Evolutionary conservation across 2,797 vertebrate genomes (phyloP).

Genomic region (Numenius phaeopus): DNA sequence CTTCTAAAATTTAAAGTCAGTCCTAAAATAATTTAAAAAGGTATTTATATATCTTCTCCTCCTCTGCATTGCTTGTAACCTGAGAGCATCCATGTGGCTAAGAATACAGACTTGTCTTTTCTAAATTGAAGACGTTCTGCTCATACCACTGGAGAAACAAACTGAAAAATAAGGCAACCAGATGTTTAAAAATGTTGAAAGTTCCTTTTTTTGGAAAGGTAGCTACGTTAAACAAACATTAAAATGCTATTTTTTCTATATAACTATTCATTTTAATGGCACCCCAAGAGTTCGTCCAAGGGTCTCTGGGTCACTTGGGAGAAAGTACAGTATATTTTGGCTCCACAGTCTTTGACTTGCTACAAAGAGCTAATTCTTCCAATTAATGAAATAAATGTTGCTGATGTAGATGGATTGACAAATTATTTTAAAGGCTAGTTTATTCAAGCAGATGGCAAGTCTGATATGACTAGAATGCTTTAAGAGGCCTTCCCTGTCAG

Average conservation of each 20-base stretch:
- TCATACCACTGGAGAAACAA: slow-evolving; percentile 59
- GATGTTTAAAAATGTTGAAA: slow-evolving; percentile 79
- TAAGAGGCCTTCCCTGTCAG: not conserved
- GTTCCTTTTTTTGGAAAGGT: slow-evolving; percentile 64
- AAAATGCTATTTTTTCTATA: slow-evolving; percentile 75
- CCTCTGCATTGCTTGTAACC: slow-evolving; percentile 15
- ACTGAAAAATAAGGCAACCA: slow-evolving; percentile 75
- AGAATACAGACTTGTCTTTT: slow-evolving; percentile 29
- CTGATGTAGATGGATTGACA: slow-evolving; percentile 73
- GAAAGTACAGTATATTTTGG: slow-evolving; percentile 77
- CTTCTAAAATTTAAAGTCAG: slow-evolving; percentile 1
- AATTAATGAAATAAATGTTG: slow-evolving; percentile 79
- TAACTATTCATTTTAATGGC: slow-evolving; percentile 81
- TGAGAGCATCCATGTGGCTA: slow-evolving; percentile 44
- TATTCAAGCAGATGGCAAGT: slow-evolving; percentile 53
- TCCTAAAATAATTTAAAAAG: slow-evolving; percentile 31
- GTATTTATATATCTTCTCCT: not conserved
- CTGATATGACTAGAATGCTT: slow-evolving; percentile 32
- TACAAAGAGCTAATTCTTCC: slow-evolving; percentile 84
- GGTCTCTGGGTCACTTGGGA: slow-evolving; percentile 81
- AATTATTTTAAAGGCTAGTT: slow-evolving; percentile 71
- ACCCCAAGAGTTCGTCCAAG: slow-evolving; percentile 81
- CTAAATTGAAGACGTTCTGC: slow-evolving; percentile 60
- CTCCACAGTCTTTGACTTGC: slow-evolving; percentile 65
- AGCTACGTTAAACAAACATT: slow-evolving; percentile 79